These are phyloP conservation scores for Hystrix brachyura DNA, from an alignment of 2,113 vertebrate species.

Conservation along the genomic window DNA sequence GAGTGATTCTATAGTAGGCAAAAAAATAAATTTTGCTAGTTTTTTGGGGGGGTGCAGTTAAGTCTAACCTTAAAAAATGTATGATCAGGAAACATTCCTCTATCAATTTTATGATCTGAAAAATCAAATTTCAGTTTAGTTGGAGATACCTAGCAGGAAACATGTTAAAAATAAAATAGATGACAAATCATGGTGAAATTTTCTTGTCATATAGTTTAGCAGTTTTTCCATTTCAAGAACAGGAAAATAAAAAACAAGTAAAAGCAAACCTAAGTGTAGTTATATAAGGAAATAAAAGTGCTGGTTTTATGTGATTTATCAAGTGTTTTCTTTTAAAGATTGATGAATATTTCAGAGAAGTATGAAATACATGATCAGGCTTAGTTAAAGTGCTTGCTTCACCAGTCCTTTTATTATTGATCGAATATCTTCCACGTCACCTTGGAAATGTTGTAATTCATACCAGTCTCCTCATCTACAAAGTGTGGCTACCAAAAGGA, in stretches of 20 bases:
- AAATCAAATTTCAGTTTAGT: not conserved
- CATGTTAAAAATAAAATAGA: not conserved
- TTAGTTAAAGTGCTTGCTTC: not conserved
- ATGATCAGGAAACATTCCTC: not conserved
- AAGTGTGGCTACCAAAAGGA: not conserved
- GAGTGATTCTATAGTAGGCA: not conserved
- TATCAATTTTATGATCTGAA: slow-evolving; percentile 40
- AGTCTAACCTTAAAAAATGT: not conserved
- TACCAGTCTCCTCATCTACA: not conserved
- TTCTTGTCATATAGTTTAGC: not conserved
- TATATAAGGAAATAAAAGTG: slow-evolving; percentile 51
- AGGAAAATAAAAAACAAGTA: not conserved
- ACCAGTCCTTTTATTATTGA: not conserved
- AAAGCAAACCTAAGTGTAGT: not conserved
- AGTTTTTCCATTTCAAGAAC: slow-evolving; percentile 9
- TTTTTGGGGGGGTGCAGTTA: not conserved
- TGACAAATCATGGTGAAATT: not conserved
- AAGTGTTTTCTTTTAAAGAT: not conserved
- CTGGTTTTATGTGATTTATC: slow-evolving; percentile 10
- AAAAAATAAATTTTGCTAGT: not conserved
- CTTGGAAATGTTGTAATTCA: not conserved
- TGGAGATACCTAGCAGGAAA: not conserved
- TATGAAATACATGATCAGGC: not conserved
- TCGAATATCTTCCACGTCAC: not conserved
- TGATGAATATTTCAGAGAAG: not conserved